Evolutionary conservation across 1,140 invertebrate genomes (phyloP).

Genomic region (Portunus trituberculatus): DNA sequence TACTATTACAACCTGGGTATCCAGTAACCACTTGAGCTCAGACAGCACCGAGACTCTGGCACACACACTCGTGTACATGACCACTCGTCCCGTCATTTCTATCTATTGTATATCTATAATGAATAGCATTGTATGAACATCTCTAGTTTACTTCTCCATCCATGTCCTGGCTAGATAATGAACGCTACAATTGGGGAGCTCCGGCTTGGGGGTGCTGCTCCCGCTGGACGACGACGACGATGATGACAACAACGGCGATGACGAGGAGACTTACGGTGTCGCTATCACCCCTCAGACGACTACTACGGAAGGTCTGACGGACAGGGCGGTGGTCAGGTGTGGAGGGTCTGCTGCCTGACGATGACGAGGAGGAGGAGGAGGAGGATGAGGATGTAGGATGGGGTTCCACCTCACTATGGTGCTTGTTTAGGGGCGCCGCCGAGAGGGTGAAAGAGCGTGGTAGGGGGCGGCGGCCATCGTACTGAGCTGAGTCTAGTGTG

Average conservation of each 20-base stretch:
- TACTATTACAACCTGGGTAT: too few relatives aligned
- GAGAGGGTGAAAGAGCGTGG: slow-evolving; percentile 18
- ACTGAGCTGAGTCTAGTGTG: too few relatives aligned
- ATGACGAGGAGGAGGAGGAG: slow-evolving; percentile 4
- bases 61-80: too few relatives aligned
- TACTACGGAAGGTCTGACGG: slow-evolving; percentile 42
- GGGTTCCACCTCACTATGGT: slow-evolving; percentile 54
- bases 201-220: slow-evolving; percentile 60
- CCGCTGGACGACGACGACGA: slow-evolving; percentile 48
- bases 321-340: slow-evolving; percentile 56
- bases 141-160: too few relatives aligned
- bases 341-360: slow-evolving; percentile 39
- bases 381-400: background rate
- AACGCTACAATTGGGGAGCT: too few relatives aligned
- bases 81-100: too few relatives aligned
- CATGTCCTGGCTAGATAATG: too few relatives aligned
- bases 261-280: slow-evolving; percentile 35
- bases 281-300: slow-evolving; percentile 36
- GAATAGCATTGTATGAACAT: too few relatives aligned
- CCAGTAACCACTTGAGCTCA: too few relatives aligned
- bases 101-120: too few relatives aligned
- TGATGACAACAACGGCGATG: slow-evolving; percentile 8
- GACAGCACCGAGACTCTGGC: too few relatives aligned
- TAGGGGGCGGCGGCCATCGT: background rate
- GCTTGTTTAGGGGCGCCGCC: slow-evolving; percentile 58